phyloP scores from a whole-genome alignment of 2,888 invertebrate species.

The Tromatobia lineatoria region DNA sequence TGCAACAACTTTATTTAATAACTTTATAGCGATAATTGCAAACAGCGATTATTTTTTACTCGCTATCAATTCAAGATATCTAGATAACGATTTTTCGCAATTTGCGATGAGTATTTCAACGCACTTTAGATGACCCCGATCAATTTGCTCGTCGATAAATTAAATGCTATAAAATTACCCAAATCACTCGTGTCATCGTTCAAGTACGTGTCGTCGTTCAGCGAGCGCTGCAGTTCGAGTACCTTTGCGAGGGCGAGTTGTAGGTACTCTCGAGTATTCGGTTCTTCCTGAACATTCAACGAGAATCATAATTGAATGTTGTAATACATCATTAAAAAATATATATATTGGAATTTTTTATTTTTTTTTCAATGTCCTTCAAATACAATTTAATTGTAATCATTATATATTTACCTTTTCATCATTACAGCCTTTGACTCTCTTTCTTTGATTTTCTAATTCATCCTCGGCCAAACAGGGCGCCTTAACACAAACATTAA shows the following conservation, averaged over 20 bases:
- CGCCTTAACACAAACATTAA: slow-evolving; percentile 71
- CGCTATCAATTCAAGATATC: too few relatives aligned
- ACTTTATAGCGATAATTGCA: too few relatives aligned
- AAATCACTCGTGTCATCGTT: slow-evolving; percentile 76
- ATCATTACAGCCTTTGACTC: slow-evolving; percentile 66
- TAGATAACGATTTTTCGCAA: not conserved
- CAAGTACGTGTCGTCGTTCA: slow-evolving; percentile 78
- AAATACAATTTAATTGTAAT: not conserved
- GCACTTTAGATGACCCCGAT: not conserved
- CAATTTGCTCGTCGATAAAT: not conserved
- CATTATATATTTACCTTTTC: slow-evolving; percentile 65
- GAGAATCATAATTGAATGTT: not conserved
- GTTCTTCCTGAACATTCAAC: slow-evolving; percentile 70
- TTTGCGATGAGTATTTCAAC: not conserved
- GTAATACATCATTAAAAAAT: not conserved
- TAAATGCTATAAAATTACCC: slow-evolving; percentile 71
- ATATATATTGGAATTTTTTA: not conserved
- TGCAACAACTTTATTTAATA: too few relatives aligned
- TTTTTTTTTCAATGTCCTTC: not conserved
- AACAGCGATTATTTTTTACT: too few relatives aligned
- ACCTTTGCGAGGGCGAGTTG: slow-evolving; percentile 80
- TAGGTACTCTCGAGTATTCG: slow-evolving; percentile 80
- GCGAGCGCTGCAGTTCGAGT: slow-evolving; percentile 80
- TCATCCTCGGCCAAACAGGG: slow-evolving; percentile 76
- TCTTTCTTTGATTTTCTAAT: slow-evolving; percentile 71